Percentiles rank a stretch among this genome's conserved stretches.
Evolutionary conservation across 1,140 invertebrate species (phyloP).

Genomic region (Bombus superbus): DNA sequence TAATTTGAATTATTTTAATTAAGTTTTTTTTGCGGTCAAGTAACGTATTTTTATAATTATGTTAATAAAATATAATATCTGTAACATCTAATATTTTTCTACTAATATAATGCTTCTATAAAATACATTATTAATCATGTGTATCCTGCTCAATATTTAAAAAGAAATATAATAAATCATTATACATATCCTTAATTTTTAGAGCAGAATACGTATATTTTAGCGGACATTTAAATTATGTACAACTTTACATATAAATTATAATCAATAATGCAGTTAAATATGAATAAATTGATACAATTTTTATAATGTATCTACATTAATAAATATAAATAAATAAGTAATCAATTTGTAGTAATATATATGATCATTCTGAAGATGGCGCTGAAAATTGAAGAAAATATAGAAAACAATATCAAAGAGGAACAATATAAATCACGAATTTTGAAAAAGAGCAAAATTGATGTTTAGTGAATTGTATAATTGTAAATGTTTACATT

Average conservation of each 20-base stretch:
- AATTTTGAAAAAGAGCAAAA: background rate
- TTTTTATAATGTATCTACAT: background rate
- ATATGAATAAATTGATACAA: background rate
- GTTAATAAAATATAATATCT: no score
- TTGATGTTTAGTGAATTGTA: background rate
- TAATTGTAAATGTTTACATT: background rate
- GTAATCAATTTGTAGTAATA: background rate
- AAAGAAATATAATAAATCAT: no score
- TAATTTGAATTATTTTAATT: background rate
- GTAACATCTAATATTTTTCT: no score
- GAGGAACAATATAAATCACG: constrained; percentile 1
- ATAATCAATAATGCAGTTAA: background rate
- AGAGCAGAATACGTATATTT: background rate
- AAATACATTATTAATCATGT: no score
- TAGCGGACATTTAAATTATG: no score
- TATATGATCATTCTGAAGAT: background rate
- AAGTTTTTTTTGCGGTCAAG: background rate
- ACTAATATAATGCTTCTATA: no score
- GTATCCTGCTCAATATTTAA: no score
- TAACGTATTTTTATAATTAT: no score
- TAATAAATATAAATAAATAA: no score
- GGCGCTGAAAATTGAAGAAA: constrained; percentile 15
- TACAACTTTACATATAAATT: background rate
- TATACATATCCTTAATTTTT: no score
- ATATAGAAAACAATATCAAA: background rate